These are phyloP conservation scores for Laticauda laticaudata DNA, from an alignment of 2,113 vertebrate genomes.

Conservation along the genomic window DNA sequence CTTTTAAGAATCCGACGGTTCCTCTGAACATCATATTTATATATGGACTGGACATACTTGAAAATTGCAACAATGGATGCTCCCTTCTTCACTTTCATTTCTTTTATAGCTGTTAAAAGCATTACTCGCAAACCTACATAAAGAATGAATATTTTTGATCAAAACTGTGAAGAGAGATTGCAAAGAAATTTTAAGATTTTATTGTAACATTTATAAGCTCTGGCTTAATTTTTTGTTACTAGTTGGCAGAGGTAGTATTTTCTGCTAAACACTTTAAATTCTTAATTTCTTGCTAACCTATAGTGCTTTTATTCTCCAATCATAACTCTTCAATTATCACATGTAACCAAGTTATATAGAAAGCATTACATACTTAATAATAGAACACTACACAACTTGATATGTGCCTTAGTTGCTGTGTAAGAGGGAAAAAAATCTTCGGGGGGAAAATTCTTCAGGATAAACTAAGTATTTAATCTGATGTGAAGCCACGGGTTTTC, in stretches of 20 bases:
- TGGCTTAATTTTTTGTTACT: not conserved
- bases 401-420: not conserved
- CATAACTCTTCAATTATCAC: not conserved
- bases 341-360: not conserved
- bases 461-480: not conserved
- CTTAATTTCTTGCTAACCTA: not conserved
- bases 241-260: not conserved
- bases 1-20: constrained; percentile 88
- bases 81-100: constrained; percentile 89
- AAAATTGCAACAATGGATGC: constrained; percentile 90
- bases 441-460: not conserved
- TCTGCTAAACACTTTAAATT: not conserved
- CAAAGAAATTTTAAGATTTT: constrained; percentile 5
- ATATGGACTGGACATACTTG: constrained; percentile 85
- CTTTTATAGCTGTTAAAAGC: constrained; percentile 88
- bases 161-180: not conserved
- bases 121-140: constrained; percentile 89
- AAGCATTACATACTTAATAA: not conserved
- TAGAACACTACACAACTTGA: too few species aligned
- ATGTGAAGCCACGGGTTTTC: not conserved
- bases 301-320: not conserved
- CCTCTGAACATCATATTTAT: constrained; percentile 84
- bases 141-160: constrained; percentile 45
- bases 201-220: not conserved
- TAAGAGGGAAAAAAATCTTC: not conserved